These are phyloP conservation scores for Thomomys bottae DNA, from an alignment of 2,113 vertebrate species.

Conservation along the genomic window DNA sequence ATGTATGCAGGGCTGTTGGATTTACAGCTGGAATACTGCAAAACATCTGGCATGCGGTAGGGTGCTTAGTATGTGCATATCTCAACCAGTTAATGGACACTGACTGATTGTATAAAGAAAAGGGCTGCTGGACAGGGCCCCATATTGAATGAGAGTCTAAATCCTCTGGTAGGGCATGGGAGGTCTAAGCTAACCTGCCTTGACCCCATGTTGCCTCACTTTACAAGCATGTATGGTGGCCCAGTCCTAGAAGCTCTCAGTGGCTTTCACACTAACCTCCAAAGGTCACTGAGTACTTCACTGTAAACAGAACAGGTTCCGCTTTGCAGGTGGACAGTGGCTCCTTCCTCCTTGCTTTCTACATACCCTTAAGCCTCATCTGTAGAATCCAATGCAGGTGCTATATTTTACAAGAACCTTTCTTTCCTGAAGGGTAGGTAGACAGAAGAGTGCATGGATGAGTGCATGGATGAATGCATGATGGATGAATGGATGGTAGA, in stretches of 20 bases:
- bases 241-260: not conserved
- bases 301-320: not conserved
- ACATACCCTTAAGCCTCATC: accelerated
- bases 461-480: too few species aligned
- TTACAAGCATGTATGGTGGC: accelerated
- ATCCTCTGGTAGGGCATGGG: accelerated
- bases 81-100: not conserved
- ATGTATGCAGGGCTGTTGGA: not conserved
- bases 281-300: not conserved
- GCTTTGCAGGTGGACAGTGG: not conserved
- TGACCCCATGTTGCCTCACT: accelerated
- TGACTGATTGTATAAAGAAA: not conserved
- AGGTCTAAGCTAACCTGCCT: too few species aligned
- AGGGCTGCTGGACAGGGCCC: not conserved
- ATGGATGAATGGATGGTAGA: too few species aligned
- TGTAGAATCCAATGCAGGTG: not conserved
- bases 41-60: not conserved
- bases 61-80: not conserved
- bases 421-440: not conserved
- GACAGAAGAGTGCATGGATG: too few species aligned
- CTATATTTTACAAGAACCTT: not conserved
- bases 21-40: not conserved
- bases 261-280: not conserved
- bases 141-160: not conserved
- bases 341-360: not conserved